Evolutionary conservation across 2,888 invertebrate species (phyloP), one percentile per base, ranked within the genome.

Genomic region (Apodemia mormo): DNA sequence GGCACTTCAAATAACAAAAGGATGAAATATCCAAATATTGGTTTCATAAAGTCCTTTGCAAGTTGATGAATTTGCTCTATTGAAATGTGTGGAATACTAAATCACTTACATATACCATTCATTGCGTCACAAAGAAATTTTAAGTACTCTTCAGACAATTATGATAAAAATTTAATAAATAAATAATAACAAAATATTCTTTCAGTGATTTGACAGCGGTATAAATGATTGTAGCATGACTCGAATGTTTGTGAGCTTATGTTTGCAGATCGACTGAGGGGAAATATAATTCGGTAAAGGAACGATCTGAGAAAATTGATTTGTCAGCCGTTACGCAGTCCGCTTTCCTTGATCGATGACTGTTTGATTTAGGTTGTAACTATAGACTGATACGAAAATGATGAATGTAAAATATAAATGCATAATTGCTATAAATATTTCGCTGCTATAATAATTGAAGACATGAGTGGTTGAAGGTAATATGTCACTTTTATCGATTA

Each of bases 251-350:
- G 73, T 73, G 72, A 76, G 73, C 72, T 76, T 74, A 75, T 74
- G 76, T 76, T 73, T 67, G 70, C 68, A 64, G 74, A 82, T 80
- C 79, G 80, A 58, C 58, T 58, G 58, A 80, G 85, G 88, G 86
- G 85, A 85, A 86, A 84, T 81, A 85, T 86, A 86, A 87, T 87
- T 82, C 82, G 83, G 84, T 85, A 84, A 88, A 85, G 88, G 90
- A 87, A 89, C 88, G 89, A 90, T 92, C 88, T 85, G 88, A 87
- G 88, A 83, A 87, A 89, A 90, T 90, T 89, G 86, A 89, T 89
- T 89, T 88, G 89, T 88, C 86, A 83, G 83, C 83, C 83, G 87
- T 87, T 86, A 85, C 88, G 82, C 82, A 85, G 84, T 85, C 85
- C 85, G 85, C 82, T 77, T 75, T 76, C 76, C 77, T 83, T 92